Conservation (phyloP, 2,113 vertebrate species). For the Epinephelus moara region DNA sequence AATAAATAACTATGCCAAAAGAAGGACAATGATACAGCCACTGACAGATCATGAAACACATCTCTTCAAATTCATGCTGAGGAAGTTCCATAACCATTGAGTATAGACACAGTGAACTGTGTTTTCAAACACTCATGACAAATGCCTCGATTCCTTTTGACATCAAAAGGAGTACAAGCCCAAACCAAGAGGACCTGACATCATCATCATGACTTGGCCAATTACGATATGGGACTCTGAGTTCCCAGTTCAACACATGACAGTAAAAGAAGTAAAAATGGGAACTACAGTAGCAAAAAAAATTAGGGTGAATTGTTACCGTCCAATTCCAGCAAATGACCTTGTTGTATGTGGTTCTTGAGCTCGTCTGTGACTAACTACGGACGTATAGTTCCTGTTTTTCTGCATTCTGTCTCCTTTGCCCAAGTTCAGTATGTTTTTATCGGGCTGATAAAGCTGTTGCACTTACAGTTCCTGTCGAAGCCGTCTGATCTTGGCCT, state of each 20-base stretch:
- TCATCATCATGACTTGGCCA: neutral
- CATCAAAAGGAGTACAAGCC: neutral
- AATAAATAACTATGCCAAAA: neutral
- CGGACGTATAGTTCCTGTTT: neutral
- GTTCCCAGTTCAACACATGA: constrained; percentile 1
- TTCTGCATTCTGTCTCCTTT: neutral
- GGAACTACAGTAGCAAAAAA: constrained; percentile 9
- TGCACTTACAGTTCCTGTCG: constrained; percentile 97
- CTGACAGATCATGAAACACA: no score
- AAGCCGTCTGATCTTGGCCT: constrained; percentile 95
- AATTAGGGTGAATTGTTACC: neutral
- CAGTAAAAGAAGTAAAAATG: neutral
- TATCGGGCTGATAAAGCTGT: neutral
- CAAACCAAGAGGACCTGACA: neutral
- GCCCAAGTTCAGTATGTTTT: constrained; percentile 5
- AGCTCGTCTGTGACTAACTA: neutral
- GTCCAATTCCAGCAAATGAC: neutral
- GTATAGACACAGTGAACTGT: neutral
- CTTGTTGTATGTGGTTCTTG: neutral
- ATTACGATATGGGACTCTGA: neutral
- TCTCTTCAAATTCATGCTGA: neutral
- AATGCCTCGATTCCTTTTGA: neutral
- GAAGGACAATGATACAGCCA: no score
- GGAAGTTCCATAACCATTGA: no score
- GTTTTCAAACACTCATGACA: neutral